A percentile compares a stretch with the other conserved stretches of the same genome.
Evolutionary conservation across 2,888 invertebrate genomes (phyloP).

Genomic region (Apamea epomidion): DNA sequence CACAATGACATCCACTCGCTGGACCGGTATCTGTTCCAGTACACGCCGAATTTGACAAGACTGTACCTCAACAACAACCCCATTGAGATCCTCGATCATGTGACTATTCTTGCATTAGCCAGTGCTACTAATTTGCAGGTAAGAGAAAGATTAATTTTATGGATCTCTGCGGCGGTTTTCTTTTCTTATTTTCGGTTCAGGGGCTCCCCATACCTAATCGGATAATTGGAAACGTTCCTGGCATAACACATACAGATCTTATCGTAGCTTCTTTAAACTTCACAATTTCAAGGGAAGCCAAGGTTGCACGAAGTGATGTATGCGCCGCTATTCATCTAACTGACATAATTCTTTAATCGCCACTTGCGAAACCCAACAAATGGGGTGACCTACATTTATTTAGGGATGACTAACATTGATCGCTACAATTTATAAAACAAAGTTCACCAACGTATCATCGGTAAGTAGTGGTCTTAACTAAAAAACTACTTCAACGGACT

Average conservation of each 20-base stretch:
- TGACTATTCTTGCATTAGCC: constrained; percentile 90
- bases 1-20: constrained; percentile 92
- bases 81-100: constrained; percentile 91
- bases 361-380: constrained; percentile 45
- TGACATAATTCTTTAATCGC: constrained; percentile 46
- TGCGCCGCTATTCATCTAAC: constrained; percentile 42
- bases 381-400: constrained; percentile 57
- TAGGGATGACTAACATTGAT: constrained; percentile 52
- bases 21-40: constrained; percentile 91
- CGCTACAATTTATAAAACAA: constrained; percentile 36
- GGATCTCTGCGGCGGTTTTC: not conserved
- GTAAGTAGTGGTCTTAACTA: not conserved
- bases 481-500: not conserved
- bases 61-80: constrained; percentile 92
- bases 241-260: not conserved
- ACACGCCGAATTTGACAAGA: constrained; percentile 91
- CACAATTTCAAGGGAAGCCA: constrained; percentile 31
- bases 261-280: constrained; percentile 1
- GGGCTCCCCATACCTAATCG: not conserved
- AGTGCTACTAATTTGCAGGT: constrained; percentile 90
- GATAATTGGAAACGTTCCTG: not conserved
- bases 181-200: not conserved
- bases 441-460: constrained; percentile 25
- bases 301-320: constrained; percentile 54
- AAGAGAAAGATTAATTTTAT: constrained; percentile 45